These are phyloP conservation scores for Ooceraea biroi DNA, from an alignment of 1,140 invertebrate genomes.

Conservation along the genomic window DNA sequence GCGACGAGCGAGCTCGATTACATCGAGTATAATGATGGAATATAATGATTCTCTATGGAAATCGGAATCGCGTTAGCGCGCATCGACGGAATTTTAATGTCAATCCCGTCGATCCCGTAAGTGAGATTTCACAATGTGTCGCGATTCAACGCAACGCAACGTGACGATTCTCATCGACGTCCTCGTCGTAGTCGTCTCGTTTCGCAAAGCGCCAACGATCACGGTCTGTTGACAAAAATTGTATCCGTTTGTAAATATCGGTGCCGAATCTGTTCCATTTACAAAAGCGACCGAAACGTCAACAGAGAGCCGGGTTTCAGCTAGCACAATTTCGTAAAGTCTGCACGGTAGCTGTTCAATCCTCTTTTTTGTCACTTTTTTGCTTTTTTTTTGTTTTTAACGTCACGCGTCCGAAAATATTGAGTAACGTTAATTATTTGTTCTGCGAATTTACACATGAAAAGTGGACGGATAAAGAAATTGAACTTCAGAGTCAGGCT, in stretches of 20 bases:
- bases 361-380: neutral
- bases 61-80: neutral
- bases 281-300: neutral
- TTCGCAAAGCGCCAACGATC: neutral
- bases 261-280: neutral
- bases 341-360: neutral
- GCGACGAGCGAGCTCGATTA: neutral
- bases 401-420: neutral
- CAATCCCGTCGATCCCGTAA: neutral
- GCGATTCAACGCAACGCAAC: neutral
- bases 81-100: neutral
- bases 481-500: no score
- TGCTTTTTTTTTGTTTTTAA: neutral
- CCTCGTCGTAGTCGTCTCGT: neutral
- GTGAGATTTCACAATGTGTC: neutral
- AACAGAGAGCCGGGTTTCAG: neutral
- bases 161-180: neutral
- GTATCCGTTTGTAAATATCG: constrained; percentile 26
- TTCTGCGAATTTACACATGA: neutral
- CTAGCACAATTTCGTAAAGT: neutral
- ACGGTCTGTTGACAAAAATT: constrained; percentile 18
- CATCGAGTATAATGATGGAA: neutral
- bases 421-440: neutral
- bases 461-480: no score
- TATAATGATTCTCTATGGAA: constrained; percentile 12